Evolutionary conservation across 1,140 invertebrate genomes (phyloP).

Genomic region (Drosophila auraria): DNA sequence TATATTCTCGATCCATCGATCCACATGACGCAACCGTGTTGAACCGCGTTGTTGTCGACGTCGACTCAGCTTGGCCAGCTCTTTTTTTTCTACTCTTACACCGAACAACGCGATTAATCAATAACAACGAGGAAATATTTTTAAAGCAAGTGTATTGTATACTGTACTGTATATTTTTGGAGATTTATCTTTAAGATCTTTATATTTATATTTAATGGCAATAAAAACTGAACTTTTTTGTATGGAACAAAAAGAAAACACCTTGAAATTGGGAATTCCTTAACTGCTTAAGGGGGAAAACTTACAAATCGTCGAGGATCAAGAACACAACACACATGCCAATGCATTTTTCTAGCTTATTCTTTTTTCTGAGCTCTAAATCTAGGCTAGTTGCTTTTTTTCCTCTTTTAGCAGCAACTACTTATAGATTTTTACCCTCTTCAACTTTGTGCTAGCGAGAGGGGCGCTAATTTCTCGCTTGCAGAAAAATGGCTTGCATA

Average conservation of each 20-base stretch:
- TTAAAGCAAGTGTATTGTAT: constrained; percentile 16
- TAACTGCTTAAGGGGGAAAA: no score
- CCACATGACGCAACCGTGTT: constrained; percentile 28
- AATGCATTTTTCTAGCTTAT: no score
- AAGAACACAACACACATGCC: no score
- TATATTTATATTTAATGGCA: constrained; percentile 27
- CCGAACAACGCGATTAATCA: constrained; percentile 12
- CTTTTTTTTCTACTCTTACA: constrained; percentile 2
- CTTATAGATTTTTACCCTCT: no score
- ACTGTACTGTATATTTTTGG: constrained; percentile 40
- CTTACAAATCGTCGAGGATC: no score
- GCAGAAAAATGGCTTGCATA: no score
- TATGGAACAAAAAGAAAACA: neutral
- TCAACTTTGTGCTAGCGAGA: no score
- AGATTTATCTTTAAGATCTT: constrained; percentile 30
- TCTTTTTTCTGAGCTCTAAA: no score
- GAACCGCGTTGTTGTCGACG: constrained; percentile 13
- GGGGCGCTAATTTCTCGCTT: no score
- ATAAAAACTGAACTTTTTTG: constrained; percentile 34
- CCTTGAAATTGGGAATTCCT: no score
- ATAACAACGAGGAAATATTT: constrained; percentile 5
- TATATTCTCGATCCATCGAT: constrained; percentile 39
- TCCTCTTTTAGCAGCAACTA: no score
- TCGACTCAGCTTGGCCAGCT: constrained; percentile 26
- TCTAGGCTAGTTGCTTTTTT: no score